Evolutionary conservation across 2,888 invertebrate species (phyloP).

Genomic region (Aphodius sticticus): DNA sequence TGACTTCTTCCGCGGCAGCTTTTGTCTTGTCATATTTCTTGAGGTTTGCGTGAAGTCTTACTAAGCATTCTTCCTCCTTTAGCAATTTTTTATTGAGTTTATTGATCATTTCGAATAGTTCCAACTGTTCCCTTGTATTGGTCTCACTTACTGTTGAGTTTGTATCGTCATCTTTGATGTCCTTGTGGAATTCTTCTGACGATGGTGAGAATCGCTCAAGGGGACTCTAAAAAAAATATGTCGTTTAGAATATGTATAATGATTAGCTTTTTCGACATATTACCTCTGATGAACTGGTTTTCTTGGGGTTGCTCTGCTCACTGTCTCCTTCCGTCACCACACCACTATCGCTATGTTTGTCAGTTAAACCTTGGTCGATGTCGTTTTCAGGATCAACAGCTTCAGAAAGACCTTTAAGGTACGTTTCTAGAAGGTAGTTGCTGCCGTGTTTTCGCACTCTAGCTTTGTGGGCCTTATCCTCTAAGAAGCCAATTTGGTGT

Average conservation of each 20-base stretch:
- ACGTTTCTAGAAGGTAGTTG: slow-evolving; percentile 81
- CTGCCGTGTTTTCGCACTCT: slow-evolving; percentile 79
- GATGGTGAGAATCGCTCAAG: slow-evolving; percentile 58
- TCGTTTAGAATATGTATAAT: neutral
- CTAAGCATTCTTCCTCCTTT: slow-evolving; percentile 76
- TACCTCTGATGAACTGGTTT: slow-evolving; percentile 53
- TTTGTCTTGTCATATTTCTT: slow-evolving; percentile 60
- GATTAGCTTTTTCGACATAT: slow-evolving; percentile 4
- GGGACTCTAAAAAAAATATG: slow-evolving; percentile 47
- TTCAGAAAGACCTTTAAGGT: slow-evolving; percentile 68
- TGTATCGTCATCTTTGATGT: slow-evolving; percentile 55
- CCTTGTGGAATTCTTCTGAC: slow-evolving; percentile 56
- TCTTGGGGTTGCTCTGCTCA: slow-evolving; percentile 55
- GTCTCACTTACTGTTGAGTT: slow-evolving; percentile 64
- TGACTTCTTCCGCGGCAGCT: slow-evolving; percentile 50
- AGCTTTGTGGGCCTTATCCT: slow-evolving; percentile 78
- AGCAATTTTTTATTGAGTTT: slow-evolving; percentile 77
- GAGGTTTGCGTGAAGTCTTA: slow-evolving; percentile 67
- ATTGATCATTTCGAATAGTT: slow-evolving; percentile 76
- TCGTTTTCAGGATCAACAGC: slow-evolving; percentile 56
- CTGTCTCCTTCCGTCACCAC: slow-evolving; percentile 74
- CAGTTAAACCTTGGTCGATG: slow-evolving; percentile 60
- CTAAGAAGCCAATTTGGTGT: slow-evolving; percentile 78
- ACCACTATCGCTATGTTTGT: slow-evolving; percentile 76
- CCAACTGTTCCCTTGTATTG: slow-evolving; percentile 69